These are phyloP conservation scores for Peromyscus aztecus DNA, from an alignment of 2,797 vertebrate species.

Conservation along the genomic window DNA sequence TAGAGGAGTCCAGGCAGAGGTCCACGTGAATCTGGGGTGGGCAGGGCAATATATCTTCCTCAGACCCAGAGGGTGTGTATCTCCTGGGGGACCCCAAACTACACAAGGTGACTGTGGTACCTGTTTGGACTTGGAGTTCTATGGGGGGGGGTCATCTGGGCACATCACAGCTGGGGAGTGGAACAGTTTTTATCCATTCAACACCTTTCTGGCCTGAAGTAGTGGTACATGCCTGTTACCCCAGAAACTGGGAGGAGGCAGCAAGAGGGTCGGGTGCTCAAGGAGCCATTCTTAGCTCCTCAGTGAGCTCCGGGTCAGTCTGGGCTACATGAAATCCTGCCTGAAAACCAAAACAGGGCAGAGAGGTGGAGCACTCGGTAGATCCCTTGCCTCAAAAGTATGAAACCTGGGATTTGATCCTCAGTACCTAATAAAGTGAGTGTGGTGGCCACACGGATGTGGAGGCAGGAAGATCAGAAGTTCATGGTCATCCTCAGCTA, in stretches of 20 bases:
- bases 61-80: neutral
- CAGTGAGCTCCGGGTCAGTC: neutral
- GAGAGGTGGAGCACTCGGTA: neutral
- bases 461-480: neutral
- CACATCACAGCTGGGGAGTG: neutral
- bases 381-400: neutral
- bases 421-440: neutral
- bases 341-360: neutral
- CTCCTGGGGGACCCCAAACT: neutral
- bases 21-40: neutral
- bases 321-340: neutral
- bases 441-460: neutral
- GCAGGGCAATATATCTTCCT: neutral
- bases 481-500: neutral
- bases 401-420: neutral
- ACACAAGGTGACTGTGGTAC: neutral
- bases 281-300: neutral
- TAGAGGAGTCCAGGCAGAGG: neutral
- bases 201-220: neutral
- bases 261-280: neutral
- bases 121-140: no score
- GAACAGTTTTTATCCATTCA: neutral
- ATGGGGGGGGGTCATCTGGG: no score
- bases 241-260: neutral
- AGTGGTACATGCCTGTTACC: neutral